Conservation (phyloP, 1,140 invertebrate genomes). For the Zaprionus davidi region DNA sequence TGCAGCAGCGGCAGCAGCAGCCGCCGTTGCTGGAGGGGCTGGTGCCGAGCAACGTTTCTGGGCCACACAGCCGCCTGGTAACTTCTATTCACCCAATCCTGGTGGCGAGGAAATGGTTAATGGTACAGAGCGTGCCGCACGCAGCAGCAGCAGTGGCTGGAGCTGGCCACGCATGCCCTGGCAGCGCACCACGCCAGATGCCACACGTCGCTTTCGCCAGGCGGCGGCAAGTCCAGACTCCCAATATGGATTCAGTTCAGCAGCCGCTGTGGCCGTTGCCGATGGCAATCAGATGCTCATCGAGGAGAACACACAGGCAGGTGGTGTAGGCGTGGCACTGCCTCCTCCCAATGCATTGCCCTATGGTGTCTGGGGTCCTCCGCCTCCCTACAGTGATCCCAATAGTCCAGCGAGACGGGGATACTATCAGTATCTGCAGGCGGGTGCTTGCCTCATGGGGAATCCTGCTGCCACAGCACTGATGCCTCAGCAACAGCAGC, state of each 20-base stretch:
- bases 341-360: slow-evolving; percentile 74
- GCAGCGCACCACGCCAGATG: slow-evolving; percentile 82
- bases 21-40: slow-evolving; percentile 50
- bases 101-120: slow-evolving; percentile 84
- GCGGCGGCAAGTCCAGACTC: slow-evolving; percentile 86
- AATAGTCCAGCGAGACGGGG: slow-evolving; percentile 87
- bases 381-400: slow-evolving; percentile 90
- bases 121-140: slow-evolving; percentile 68
- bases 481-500: slow-evolving; percentile 58
- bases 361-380: slow-evolving; percentile 88
- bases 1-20: slow-evolving; percentile 59
- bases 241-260: slow-evolving; percentile 87
- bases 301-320: slow-evolving; percentile 51
- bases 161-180: slow-evolving; percentile 86
- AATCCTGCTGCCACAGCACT: slow-evolving; percentile 25
- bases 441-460: slow-evolving; percentile 50
- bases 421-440: slow-evolving; percentile 84
- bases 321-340: slow-evolving; percentile 43
- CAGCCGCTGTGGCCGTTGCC: slow-evolving; percentile 62
- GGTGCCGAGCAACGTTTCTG: slow-evolving; percentile 70
- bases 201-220: slow-evolving; percentile 73
- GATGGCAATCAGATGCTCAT: slow-evolving; percentile 68
- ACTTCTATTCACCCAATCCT: slow-evolving; percentile 93
- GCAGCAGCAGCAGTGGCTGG: slow-evolving; percentile 86
- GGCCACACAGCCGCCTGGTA: slow-evolving; percentile 85